Conservation (phyloP, 2,888 invertebrate species). For the Stegophylla sp. region DNA sequence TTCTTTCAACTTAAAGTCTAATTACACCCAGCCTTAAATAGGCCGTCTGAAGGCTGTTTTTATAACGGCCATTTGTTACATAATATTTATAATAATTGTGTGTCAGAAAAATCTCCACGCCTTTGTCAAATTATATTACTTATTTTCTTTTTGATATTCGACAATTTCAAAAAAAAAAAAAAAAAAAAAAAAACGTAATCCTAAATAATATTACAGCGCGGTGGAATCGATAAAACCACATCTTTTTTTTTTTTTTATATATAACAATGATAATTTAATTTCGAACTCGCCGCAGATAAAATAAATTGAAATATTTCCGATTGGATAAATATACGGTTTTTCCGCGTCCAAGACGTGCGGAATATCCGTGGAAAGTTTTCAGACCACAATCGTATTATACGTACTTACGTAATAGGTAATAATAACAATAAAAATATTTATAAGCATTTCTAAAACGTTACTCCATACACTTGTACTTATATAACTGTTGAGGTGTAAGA, state of each 20-base stretch:
- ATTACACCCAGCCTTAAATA: slow-evolving; percentile 41
- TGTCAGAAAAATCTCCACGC: slow-evolving; percentile 21
- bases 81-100: slow-evolving; percentile 1
- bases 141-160: too few species aligned
- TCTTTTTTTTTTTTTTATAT: too few species aligned
- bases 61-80: slow-evolving; percentile 27
- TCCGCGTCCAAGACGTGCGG: too few species aligned
- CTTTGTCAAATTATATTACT: neutral
- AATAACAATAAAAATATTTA: neutral
- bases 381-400: too few species aligned
- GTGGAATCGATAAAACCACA: too few species aligned
- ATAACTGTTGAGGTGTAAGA: slow-evolving; percentile 46
- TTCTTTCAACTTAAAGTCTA: slow-evolving; percentile 33
- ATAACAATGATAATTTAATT: too few species aligned
- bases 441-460: slow-evolving; percentile 44
- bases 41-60: slow-evolving; percentile 56
- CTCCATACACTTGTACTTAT: slow-evolving; percentile 34
- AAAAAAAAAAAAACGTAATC: too few species aligned
- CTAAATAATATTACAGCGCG: too few species aligned
- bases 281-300: too few species aligned
- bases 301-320: too few species aligned
- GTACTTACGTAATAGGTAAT: neutral
- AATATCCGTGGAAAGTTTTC: slow-evolving; percentile 13
- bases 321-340: too few species aligned
- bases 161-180: too few species aligned